Evolutionary conservation across 2,888 invertebrate genomes (phyloP).

Genomic region (Tetragonula carbonaria): DNA sequence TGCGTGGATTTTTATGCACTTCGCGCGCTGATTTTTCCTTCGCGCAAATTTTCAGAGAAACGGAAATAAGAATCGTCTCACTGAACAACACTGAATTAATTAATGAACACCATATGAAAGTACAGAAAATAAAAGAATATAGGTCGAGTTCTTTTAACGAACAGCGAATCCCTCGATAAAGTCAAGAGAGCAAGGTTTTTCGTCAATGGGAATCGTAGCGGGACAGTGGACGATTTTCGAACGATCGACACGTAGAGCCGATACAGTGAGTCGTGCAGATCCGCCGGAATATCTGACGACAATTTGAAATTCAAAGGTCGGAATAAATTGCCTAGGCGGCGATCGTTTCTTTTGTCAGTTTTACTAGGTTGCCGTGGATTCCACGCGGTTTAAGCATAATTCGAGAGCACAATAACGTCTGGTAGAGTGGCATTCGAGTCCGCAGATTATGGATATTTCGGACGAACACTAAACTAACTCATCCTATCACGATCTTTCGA

Average conservation of each 20-base stretch:
- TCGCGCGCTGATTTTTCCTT: too few species aligned
- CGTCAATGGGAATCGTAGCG: too few species aligned
- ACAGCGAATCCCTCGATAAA: too few species aligned
- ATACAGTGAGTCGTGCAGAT: slow-evolving; percentile 12
- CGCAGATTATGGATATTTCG: slow-evolving; percentile 5
- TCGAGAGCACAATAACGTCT: slow-evolving; percentile 24
- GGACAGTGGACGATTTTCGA: background rate
- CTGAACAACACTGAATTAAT: too few species aligned
- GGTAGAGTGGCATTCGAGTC: background rate
- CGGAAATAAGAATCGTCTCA: too few species aligned
- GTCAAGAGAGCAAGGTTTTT: too few species aligned
- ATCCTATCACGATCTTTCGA: background rate
- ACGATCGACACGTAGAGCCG: slow-evolving; percentile 8
- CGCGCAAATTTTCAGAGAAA: too few species aligned
- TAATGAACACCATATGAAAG: too few species aligned
- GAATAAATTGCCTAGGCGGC: slow-evolving; percentile 26
- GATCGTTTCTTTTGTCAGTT: slow-evolving; percentile 4
- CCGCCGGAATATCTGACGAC: background rate
- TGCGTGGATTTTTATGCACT: too few species aligned
- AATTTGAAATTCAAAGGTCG: slow-evolving; percentile 45
- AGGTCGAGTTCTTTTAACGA: too few species aligned
- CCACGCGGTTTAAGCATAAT: slow-evolving; percentile 31
- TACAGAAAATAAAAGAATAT: too few species aligned
- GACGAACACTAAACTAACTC: background rate
- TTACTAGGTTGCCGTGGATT: slow-evolving; percentile 35